phyloP scores from a whole-genome alignment of 2,797 vertebrate genomes.

The Natrix natrix region DNA sequence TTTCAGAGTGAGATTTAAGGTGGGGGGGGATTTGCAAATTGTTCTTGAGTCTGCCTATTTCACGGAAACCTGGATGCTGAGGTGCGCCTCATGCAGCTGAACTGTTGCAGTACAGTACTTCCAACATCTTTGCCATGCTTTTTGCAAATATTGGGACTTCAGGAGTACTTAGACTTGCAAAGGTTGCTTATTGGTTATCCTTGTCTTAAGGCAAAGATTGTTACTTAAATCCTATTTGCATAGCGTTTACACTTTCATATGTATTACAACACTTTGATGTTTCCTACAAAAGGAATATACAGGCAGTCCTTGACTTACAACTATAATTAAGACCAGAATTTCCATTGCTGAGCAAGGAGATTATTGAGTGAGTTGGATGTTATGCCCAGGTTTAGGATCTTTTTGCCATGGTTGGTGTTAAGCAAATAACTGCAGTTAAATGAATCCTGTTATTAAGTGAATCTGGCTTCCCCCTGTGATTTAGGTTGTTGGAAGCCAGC shows the following conservation, averaged over 20 bases:
- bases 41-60: not conserved
- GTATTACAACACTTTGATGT: not conserved
- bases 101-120: not conserved
- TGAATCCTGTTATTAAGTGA: not conserved
- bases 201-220: not conserved
- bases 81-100: not conserved
- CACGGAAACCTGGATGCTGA: not conserved
- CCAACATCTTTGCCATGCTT: not conserved
- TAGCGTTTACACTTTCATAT: not conserved
- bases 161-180: not conserved
- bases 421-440: not conserved
- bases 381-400: not conserved
- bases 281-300: not conserved
- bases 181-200: not conserved
- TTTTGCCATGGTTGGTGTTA: not conserved
- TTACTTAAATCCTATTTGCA: not conserved
- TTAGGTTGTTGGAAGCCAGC: not conserved
- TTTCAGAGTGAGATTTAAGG: not conserved
- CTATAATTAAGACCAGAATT: not conserved
- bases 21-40: not conserved
- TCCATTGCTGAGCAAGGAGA: not conserved
- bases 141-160: not conserved
- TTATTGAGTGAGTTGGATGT: not conserved
- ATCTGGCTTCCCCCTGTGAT: not conserved
- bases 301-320: not conserved